Evolutionary conservation across 1,140 invertebrate species (phyloP), one percentile per base, ranked within the genome.

Genomic region (Cyclargus thomasi): DNA sequence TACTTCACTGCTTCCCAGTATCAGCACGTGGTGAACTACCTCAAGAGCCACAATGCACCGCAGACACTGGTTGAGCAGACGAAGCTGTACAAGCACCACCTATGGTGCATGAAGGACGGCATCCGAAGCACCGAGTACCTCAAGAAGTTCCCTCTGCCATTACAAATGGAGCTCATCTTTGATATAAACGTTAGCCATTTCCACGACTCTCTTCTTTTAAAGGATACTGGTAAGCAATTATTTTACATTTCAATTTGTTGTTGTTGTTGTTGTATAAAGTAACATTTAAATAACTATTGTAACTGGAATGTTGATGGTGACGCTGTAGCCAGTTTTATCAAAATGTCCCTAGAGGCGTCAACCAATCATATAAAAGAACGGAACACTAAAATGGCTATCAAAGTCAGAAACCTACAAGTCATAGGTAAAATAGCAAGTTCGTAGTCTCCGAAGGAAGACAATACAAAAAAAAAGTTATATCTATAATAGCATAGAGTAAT

Each of bases 81-180:
- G 2, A 73, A 76, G 53, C 70, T 78, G 7, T 88, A 90, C 62
- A 88, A 86, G 65, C 59, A 76, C 35, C 73, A 81, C 11, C 64
- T 90, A 10, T 88, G 87, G 87, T 70, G 75, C 3, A 86, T 87
- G 80, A 90, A 90, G 63, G 76, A 85, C 16, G 87, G 85, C 1
- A 71, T 90, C 2, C 68, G 87, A 14, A 74, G 67, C 0, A 82
- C 82, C 0, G 53, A 72, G 14, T 77, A 86, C 53, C 70, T 90
- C 21, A 53, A 83, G 22, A 77, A 81, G 68, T 67, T 90, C 17
- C 85, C 87, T 2, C 62, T 79, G n/a, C 74, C 85, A 0, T 72
- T 90, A 64, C 82, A 85, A 67, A 90, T 85, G 84, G 87, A 90
- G 68, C 76, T 90, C 8, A 87, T 90, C 23, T 90, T 88, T 64